phyloP scores from a whole-genome alignment of 2,113 vertebrate species.

The Ahaetulla prasina region DNA sequence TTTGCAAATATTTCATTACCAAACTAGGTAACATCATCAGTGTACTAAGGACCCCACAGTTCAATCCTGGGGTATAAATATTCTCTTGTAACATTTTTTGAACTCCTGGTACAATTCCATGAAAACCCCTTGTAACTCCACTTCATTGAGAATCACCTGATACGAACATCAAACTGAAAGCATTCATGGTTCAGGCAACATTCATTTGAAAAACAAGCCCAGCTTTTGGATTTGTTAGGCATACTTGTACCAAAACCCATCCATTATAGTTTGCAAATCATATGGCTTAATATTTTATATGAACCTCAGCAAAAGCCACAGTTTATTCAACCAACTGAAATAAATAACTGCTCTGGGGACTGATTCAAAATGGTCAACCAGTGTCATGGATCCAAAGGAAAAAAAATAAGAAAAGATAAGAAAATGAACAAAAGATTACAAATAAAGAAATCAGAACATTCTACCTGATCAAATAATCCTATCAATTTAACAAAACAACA shows the following conservation, averaged over 20 bases:
- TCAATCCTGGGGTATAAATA: background rate
- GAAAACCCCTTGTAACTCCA: background rate
- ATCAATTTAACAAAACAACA: background rate
- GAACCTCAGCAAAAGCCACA: background rate
- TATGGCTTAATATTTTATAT: background rate
- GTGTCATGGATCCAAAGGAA: background rate
- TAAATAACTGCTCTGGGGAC: background rate
- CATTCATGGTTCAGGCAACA: background rate
- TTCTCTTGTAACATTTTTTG: background rate
- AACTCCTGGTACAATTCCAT: background rate
- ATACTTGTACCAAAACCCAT: background rate
- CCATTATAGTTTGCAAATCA: background rate
- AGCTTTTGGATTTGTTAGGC: background rate
- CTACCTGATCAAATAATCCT: background rate
- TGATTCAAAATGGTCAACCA: background rate
- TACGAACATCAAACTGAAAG: background rate
- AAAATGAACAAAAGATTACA: accelerated
- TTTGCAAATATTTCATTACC: background rate
- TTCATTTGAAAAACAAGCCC: background rate
- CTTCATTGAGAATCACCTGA: background rate
- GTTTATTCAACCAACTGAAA: background rate
- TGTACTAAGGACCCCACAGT: background rate
- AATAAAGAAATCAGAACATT: background rate
- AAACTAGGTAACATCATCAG: background rate
- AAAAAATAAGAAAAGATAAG: background rate